phyloP scores from a whole-genome alignment of 2,888 invertebrate species.

The Syrista parreyssii region DNA sequence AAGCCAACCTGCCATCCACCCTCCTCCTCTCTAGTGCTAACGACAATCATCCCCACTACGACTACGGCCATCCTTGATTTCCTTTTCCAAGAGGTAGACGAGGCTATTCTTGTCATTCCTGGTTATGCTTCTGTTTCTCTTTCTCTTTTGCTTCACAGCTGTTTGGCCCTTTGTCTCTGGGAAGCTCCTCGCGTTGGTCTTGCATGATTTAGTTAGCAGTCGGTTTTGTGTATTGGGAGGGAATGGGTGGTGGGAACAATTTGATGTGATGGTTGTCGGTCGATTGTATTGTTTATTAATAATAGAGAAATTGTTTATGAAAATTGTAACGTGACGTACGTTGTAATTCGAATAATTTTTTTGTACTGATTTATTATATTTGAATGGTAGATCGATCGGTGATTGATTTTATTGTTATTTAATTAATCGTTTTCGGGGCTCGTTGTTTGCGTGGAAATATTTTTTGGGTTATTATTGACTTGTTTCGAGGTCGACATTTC shows the following conservation, averaged over 20 bases:
- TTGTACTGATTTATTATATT: no score
- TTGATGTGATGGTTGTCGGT: neutral
- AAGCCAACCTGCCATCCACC: neutral
- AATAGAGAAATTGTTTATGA: neutral
- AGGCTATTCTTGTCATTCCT: neutral
- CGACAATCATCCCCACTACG: neutral
- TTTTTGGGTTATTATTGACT: no score
- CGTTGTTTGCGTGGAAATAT: no score
- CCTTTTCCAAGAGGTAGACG: neutral
- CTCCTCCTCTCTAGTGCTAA: neutral
- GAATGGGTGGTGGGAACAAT: neutral
- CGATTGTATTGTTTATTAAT: no score
- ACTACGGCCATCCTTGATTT: neutral
- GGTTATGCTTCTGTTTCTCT: neutral
- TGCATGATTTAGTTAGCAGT: neutral
- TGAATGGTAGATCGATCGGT: no score
- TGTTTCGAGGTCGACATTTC: no score
- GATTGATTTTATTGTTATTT: no score
- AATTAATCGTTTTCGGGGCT: no score
- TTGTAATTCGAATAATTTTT: no score
- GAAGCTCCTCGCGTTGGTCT: neutral
- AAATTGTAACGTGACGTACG: no score
- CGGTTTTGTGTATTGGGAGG: neutral
- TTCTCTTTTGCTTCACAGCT: neutral
- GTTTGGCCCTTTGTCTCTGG: neutral